phyloP scores from a whole-genome alignment of 2,797 vertebrate genomes.

The Limnodromus scolopaceus region DNA sequence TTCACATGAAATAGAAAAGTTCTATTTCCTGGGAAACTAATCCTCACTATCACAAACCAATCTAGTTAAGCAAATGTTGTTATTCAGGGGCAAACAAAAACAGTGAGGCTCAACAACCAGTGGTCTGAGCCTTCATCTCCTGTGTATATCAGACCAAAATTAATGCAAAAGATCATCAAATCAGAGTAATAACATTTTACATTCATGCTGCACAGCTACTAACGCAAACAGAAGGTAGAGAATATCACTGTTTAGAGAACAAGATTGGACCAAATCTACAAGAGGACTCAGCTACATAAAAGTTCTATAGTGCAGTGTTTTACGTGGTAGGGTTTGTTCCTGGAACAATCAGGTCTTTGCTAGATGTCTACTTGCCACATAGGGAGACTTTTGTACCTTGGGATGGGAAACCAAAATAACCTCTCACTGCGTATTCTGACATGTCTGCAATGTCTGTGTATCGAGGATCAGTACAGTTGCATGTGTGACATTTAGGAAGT shows the following conservation, averaged over 20 bases:
- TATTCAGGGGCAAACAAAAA: background rate
- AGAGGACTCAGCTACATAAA: background rate
- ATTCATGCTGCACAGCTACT: background rate
- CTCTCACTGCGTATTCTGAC: background rate
- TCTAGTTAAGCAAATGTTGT: background rate
- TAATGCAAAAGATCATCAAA: background rate
- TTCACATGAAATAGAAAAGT: background rate
- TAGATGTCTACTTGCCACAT: background rate
- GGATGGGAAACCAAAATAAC: background rate
- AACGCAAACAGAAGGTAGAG: background rate
- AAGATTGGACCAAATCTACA: background rate
- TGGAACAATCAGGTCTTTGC: background rate
- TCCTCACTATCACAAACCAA: background rate
- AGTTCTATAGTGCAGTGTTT: background rate
- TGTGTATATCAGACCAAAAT: background rate
- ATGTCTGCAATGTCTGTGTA: background rate
- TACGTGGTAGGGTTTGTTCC: background rate
- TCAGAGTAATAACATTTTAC: background rate
- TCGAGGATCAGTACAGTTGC: background rate
- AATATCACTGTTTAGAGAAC: background rate
- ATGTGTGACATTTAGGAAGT: background rate
- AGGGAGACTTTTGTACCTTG: background rate
- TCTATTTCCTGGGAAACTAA: background rate
- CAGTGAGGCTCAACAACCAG: background rate
- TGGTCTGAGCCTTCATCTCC: accelerated